Conservation (phyloP, 2,888 invertebrate genomes). For the Pyrrhia umbra region DNA sequence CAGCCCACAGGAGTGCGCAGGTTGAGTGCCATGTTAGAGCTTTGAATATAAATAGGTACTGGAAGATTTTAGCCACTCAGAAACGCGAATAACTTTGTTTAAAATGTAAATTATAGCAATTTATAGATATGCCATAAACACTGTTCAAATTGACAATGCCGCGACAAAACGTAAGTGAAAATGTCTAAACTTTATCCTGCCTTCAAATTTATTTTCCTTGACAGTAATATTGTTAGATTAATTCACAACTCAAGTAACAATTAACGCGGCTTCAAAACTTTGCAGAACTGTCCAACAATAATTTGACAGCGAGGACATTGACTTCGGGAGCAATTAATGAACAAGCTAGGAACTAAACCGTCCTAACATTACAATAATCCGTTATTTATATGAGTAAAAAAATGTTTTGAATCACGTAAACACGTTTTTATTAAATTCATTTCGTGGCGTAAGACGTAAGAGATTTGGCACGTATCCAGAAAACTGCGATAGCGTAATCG, state of each 20-base stretch:
- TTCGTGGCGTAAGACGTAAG: constrained; percentile 33
- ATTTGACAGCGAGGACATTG: constrained; percentile 11
- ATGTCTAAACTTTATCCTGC: not conserved
- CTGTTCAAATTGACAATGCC: not conserved
- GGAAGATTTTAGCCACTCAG: constrained; percentile 15
- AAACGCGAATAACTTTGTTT: not conserved
- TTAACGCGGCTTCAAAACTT: constrained; percentile 17
- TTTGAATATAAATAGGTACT: constrained; percentile 5
- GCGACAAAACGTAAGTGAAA: not conserved
- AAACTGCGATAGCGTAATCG: constrained; percentile 36
- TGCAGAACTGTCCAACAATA: constrained; percentile 16
- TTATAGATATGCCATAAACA: not conserved
- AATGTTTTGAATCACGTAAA: constrained; percentile 44
- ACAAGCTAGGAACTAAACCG: not conserved
- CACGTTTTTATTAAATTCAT: constrained; percentile 53
- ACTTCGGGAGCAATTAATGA: constrained; percentile 24
- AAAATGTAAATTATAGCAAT: not conserved
- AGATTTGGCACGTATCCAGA: constrained; percentile 57
- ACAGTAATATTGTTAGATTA: not conserved
- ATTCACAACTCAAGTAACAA: constrained; percentile 7
- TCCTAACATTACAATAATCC: not conserved
- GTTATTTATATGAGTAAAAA: constrained; percentile 19
- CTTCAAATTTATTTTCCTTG: not conserved
- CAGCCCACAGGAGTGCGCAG: constrained; percentile 3
- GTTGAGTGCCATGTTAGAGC: constrained; percentile 6